Evolutionary conservation across 2,888 invertebrate genomes (phyloP), one percentile per base, ranked within the genome.

Genomic region (Synanthedon formicaeformis): DNA sequence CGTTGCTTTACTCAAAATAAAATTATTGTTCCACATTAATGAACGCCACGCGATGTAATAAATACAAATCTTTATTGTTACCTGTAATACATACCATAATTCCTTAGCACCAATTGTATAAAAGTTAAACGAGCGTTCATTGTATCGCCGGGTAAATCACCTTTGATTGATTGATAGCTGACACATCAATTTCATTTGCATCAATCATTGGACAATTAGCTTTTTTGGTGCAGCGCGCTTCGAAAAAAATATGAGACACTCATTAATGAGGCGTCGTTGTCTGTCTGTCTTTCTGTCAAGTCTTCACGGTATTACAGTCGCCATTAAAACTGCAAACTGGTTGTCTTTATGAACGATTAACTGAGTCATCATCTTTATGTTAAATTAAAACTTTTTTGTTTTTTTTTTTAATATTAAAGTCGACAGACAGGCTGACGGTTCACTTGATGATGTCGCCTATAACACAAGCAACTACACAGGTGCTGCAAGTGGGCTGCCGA

Each of bases 1-100:
- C 65, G 74, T 69, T 77, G 81, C 75, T 79, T 71, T 71, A 79
- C 72, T 73, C 71, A 77, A 81, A 78, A 74, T 64, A 63, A 66
- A 68, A 69, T 67, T 65, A 67, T 68, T 71, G 73, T 75, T 69
- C 63, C 65, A 72, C 65, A 68, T 73, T 69, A 65, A 70, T 67
- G 63, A 59, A 60, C 59, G 65, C 75, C 79, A 83, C 80, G 82
- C 83, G 64, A 81, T 54, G 72, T 59, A 63, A 63, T 79, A 79
- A 81, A 80, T 73, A 73, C 69, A 67, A 70, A 73, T 73, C 67
- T 77, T 81, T 80, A 79, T 75, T 73, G 69, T 74, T 63, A 61
- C 61, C 56, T 41, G 41, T 50, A 14, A 50, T 16, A 23, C 23
- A 23, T 52, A 49, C 50, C 41, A 8, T 10, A 45, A 13, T 45